Evolutionary conservation across 92 coral and sea anemone genomes (phyloP).

Genomic region (Porites cylindrica): DNA sequence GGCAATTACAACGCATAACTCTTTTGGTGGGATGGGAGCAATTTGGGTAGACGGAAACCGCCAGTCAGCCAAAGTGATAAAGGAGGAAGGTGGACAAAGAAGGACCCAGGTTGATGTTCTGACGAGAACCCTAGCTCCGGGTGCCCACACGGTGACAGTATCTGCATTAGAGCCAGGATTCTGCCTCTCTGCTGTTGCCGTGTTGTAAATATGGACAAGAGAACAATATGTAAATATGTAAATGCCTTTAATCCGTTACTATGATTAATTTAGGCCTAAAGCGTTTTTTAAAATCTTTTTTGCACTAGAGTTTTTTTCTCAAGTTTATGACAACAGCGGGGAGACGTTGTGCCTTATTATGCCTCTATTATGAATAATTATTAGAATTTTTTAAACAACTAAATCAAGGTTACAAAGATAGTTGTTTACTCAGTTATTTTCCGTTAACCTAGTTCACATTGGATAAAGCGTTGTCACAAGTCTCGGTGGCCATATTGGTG

Average conservation of each 20-base stretch:
- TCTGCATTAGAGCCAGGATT: conserved; percentile 79
- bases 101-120: conserved; percentile 81
- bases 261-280: not conserved
- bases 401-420: no score
- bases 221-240: not conserved
- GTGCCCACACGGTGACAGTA: conserved; percentile 82
- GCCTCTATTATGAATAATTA: no score
- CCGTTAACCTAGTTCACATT: no score
- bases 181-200: conserved; percentile 92
- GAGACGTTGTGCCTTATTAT: no score
- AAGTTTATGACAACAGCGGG: no score
- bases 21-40: conserved; percentile 87
- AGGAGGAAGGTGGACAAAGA: conserved; percentile 75
- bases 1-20: conserved; percentile 86
- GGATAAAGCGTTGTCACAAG: no score
- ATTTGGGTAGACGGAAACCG: conserved; percentile 83
- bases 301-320: no score
- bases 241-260: not conserved
- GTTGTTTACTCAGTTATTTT: no score
- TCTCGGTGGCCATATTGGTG: no score
- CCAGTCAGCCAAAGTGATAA: conserved; percentile 44
- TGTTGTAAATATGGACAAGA: conserved; percentile 40
- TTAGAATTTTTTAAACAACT: no score
- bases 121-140: conserved; percentile 69
- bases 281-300: no score